A percentile compares a stretch with the other conserved stretches of the same genome.
Conservation (phyloP, 2,113 vertebrate genomes). For the Pachypanchax playfairii region DNA sequence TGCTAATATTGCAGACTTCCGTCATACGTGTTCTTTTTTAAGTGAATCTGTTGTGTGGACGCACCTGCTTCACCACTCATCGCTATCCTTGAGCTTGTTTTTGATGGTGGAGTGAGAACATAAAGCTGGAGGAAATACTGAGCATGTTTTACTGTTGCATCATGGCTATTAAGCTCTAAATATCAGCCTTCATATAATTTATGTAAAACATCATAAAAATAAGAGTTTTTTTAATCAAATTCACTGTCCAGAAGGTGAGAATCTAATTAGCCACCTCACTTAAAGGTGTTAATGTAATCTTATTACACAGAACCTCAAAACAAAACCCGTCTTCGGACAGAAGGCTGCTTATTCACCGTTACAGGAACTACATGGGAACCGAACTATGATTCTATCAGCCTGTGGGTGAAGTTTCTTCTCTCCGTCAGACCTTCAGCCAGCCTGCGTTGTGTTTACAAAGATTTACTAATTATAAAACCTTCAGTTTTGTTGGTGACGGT, state of each 20-base stretch:
- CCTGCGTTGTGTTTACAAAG: neutral
- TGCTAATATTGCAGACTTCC: neutral
- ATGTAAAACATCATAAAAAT: neutral
- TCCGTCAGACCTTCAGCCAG: neutral
- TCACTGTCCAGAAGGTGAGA: slow-evolving; percentile 46
- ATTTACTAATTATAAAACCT: neutral
- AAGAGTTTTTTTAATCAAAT: slow-evolving; percentile 41
- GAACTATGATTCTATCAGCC: no score
- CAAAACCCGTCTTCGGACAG: slow-evolving; percentile 41
- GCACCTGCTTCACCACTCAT: no score
- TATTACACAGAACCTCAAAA: slow-evolving; percentile 54
- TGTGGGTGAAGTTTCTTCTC: no score
- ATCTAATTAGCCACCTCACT: slow-evolving; percentile 40
- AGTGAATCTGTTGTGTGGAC: neutral
- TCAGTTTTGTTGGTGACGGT: neutral
- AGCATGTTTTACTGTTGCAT: neutral
- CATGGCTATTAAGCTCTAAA: neutral
- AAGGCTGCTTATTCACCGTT: slow-evolving; percentile 4
- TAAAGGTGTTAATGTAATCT: slow-evolving; percentile 64
- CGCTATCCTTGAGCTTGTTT: neutral
- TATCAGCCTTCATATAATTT: neutral
- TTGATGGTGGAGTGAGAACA: neutral
- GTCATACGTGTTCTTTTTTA: neutral
- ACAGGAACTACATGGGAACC: neutral
- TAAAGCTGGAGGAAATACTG: neutral